Conservation (phyloP, 2,888 invertebrate species). For the Drosophila subquinaria region DNA sequence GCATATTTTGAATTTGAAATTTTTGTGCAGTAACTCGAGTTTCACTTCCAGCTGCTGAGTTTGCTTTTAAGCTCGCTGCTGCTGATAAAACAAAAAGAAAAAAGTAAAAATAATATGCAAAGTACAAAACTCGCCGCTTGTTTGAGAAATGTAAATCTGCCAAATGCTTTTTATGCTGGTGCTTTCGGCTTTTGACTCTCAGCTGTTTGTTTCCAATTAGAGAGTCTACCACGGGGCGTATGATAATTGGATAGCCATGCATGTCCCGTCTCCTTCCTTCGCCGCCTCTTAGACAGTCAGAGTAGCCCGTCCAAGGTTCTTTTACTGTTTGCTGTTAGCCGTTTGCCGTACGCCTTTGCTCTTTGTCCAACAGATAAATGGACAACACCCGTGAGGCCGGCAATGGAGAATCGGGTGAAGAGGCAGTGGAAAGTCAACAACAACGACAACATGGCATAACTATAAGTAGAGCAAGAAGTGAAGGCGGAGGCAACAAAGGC, state of each 20-base stretch:
- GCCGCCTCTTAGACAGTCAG: background rate
- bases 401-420: slow-evolving; percentile 37
- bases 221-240: slow-evolving; percentile 67
- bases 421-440: slow-evolving; percentile 62
- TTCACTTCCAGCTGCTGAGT: slow-evolving; percentile 30
- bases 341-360: slow-evolving; percentile 52
- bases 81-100: slow-evolving; percentile 32
- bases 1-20: slow-evolving; percentile 73
- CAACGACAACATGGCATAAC: slow-evolving; percentile 33
- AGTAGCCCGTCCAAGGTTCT: slow-evolving; percentile 45
- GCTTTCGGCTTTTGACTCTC: slow-evolving; percentile 68
- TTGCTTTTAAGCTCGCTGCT: slow-evolving; percentile 35
- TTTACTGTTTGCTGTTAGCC: slow-evolving; percentile 32
- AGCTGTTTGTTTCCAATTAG: slow-evolving; percentile 80
- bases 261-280: slow-evolving; percentile 31
- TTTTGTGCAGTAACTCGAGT: slow-evolving; percentile 40
- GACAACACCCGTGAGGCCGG: slow-evolving; percentile 59
- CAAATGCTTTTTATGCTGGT: slow-evolving; percentile 52
- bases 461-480: slow-evolving; percentile 52
- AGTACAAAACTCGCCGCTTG: slow-evolving; percentile 42
- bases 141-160: slow-evolving; percentile 74
- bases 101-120: slow-evolving; percentile 34
- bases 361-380: slow-evolving; percentile 72
- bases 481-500: slow-evolving; percentile 52
- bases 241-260: slow-evolving; percentile 80